Evolutionary conservation across 2,113 vertebrate genomes (phyloP).

Genomic region (Cyphomyrus discorhynchus): DNA sequence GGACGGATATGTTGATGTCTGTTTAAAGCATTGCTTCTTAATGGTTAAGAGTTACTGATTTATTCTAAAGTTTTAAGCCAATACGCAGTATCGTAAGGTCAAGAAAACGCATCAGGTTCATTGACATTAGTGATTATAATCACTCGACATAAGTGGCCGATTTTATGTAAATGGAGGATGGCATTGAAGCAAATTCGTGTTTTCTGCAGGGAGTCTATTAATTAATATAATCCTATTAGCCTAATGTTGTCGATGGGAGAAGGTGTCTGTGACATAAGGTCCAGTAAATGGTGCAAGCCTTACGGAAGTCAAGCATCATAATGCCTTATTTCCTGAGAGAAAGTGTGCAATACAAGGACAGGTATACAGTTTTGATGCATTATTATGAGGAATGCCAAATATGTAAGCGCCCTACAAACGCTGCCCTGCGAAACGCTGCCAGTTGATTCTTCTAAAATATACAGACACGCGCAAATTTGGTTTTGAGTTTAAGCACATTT

Average conservation of each 20-base stretch:
- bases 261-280: background rate
- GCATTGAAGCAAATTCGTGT: background rate
- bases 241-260: background rate
- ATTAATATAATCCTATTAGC: background rate
- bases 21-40: background rate
- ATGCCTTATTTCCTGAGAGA: constrained; percentile 14
- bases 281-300: constrained; percentile 10
- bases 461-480: background rate
- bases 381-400: constrained; percentile 14
- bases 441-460: background rate
- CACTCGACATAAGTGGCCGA: background rate
- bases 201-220: background rate
- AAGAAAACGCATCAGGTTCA: background rate
- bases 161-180: background rate
- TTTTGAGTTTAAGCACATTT: background rate
- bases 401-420: constrained; percentile 24
- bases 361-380: background rate
- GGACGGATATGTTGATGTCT: background rate
- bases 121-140: background rate
- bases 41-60: background rate
- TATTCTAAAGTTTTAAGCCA: background rate
- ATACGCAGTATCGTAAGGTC: background rate
- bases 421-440: background rate
- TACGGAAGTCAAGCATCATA: background rate
- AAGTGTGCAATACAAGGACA: constrained; percentile 30